Evolutionary conservation across 2,888 invertebrate genomes (phyloP).

Genomic region (Latheticus oryzae): DNA sequence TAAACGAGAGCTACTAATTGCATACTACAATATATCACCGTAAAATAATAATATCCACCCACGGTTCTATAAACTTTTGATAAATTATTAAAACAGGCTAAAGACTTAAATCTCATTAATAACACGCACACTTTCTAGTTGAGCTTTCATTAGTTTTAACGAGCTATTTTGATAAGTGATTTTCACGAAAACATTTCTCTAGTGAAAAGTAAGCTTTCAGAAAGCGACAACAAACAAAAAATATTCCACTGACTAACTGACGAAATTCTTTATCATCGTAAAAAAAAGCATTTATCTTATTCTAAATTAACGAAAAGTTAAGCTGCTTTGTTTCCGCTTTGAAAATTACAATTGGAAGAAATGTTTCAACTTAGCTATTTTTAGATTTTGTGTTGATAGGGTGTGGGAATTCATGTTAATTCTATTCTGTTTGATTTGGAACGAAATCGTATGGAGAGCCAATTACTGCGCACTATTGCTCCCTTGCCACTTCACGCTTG

Average conservation of each 20-base stretch:
- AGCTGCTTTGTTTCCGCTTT: no score
- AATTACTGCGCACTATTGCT: constrained; percentile 3
- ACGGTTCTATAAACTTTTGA: constrained; percentile 1
- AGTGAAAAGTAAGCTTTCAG: no score
- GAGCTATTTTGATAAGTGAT: constrained; percentile 8
- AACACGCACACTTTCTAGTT: background rate
- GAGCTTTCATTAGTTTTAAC: constrained; percentile 10
- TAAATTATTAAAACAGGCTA: constrained; percentile 5
- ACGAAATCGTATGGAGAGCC: background rate
- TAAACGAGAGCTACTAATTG: no score
- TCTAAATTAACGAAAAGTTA: no score
- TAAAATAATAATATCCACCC: background rate
- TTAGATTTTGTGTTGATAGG: no score
- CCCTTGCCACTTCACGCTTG: background rate
- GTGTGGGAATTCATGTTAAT: constrained; percentile 4
- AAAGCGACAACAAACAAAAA: no score
- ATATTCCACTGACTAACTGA: no score
- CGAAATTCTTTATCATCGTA: no score
- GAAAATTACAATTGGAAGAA: no score
- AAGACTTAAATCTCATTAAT: constrained; percentile 5
- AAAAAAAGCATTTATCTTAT: no score
- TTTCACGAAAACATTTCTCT: no score
- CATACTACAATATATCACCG: background rate
- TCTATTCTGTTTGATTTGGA: background rate
- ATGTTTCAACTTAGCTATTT: no score